Base-by-base conservation (phyloP, 2,888 invertebrate species). In the Tolmerus cingulatus region DNA sequence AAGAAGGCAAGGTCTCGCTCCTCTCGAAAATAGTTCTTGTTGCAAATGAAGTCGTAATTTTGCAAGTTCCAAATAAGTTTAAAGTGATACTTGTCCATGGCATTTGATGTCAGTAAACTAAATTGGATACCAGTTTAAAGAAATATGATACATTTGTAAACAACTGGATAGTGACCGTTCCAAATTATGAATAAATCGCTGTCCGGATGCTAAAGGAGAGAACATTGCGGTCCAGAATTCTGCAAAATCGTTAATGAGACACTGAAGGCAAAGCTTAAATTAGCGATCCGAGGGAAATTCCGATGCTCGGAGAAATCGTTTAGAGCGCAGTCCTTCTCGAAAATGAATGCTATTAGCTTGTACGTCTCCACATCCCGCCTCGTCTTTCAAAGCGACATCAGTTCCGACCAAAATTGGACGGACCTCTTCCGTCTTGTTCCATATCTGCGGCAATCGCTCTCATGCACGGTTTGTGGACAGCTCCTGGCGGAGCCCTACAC, bases 391-490 rank as follows among this genome's bases (percentile, higher is more conserved):
- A 87, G 89, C 82, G 88, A 90, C 37, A 66, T 51, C n/a, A 43
- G 43, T 30, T 40, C 86, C n/a, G 95, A 96, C 91, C 95, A 95
- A 89, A 95, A 95, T 91, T 96, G 97, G 95, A 95, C 95, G 86
- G 97, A 97, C 93, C 94, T 98, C 90, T 96, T 96, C 93, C 95
- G 96, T 90, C 94, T 97, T 90, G 95, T 98, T 90, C 97, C 97
- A 5, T 96, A 96, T 93, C 94, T 98, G 91, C 94, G 97, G 87
- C 97, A 97, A 92, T 96, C 97, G 89, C 94, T 98, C 90, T 96
- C 97, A 90, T 98, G 98, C 93, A 97, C 96, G 87, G 97, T 98
- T 87, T 98, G 98, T 92, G 96, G 96, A 88, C 95, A 96, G 91
- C 94, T 98, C 89, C 93, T 98, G 87, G 95, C 95, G 89, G 96